Evolutionary conservation across 2,113 vertebrate genomes (phyloP).

Genomic region (Eulacestoma nigropectus): DNA sequence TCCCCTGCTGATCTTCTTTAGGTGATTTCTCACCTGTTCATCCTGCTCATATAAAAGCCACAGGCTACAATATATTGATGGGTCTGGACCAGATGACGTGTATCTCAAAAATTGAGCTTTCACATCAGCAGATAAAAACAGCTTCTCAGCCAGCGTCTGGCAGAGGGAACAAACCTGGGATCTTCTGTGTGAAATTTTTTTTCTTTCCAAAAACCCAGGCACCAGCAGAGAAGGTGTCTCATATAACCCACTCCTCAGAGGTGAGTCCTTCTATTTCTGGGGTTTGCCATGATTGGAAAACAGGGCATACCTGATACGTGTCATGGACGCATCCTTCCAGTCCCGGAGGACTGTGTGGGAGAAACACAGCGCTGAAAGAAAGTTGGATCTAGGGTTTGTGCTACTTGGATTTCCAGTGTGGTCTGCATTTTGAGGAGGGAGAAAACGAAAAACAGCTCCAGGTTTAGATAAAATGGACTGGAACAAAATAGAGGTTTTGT

Average conservation of each 20-base stretch:
- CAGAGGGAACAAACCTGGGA: not conserved
- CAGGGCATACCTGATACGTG: not conserved
- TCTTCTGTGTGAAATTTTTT: not conserved
- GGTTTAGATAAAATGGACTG: not conserved
- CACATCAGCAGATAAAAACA: not conserved
- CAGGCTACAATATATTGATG: not conserved
- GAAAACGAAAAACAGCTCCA: not conserved
- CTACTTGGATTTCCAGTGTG: not conserved
- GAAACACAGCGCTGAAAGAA: not conserved
- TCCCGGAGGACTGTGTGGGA: not conserved
- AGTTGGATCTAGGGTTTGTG: not conserved
- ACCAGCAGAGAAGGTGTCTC: not conserved
- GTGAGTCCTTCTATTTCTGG: not conserved
- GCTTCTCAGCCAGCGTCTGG: not conserved
- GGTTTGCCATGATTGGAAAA: not conserved
- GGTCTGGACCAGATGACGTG: not conserved
- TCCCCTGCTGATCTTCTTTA: not conserved
- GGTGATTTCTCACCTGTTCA: not conserved
- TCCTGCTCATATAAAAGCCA: not conserved
- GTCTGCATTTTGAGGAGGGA: not conserved
- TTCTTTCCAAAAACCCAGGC: not conserved
- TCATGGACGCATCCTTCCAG: not conserved
- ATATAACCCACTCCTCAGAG: not conserved
- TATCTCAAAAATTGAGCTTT: not conserved
- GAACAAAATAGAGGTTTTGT: not conserved